These are phyloP conservation scores for Eupithecia abbreviata DNA, from an alignment of 2,888 invertebrate genomes.

Conservation along the genomic window DNA sequence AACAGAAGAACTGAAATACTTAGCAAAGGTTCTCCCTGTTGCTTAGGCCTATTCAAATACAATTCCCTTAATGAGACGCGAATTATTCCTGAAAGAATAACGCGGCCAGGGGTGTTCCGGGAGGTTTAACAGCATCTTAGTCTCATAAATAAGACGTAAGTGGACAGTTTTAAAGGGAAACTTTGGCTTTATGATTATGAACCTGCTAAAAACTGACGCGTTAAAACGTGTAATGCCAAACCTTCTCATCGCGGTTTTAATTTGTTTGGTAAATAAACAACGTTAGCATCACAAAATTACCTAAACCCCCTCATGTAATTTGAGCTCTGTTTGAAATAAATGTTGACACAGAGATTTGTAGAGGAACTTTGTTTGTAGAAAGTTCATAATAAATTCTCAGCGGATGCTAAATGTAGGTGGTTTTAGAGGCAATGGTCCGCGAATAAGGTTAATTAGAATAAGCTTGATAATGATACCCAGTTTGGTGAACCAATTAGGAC, in stretches of 20 bases:
- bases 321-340: slow-evolving; percentile 50
- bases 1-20: slow-evolving; percentile 59
- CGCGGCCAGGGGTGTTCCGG: slow-evolving; percentile 46
- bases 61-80: slow-evolving; percentile 71
- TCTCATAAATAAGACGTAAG: slow-evolving; percentile 53
- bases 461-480: slow-evolving; percentile 16
- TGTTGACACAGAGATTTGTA: slow-evolving; percentile 42
- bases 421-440: slow-evolving; percentile 19
- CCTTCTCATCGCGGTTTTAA: slow-evolving; percentile 31
- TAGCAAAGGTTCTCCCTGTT: slow-evolving; percentile 55
- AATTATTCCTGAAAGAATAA: slow-evolving; percentile 69
- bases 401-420: slow-evolving; percentile 22
- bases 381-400: slow-evolving; percentile 27
- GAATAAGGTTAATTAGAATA: slow-evolving; percentile 17
- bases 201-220: slow-evolving; percentile 40
- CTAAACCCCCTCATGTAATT: slow-evolving; percentile 42
- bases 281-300: slow-evolving; percentile 39
- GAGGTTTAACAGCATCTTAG: slow-evolving; percentile 47
- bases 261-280: slow-evolving; percentile 43
- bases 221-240: slow-evolving; percentile 30
- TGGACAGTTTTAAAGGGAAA: slow-evolving; percentile 47
- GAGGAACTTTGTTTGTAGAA: slow-evolving; percentile 32
- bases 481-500: neutral
- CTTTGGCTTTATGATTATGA: slow-evolving; percentile 45
- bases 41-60: slow-evolving; percentile 63